A percentile compares a stretch with the other conserved stretches of the same genome.
Conservation (phyloP, 92 coral and sea anemone species). For the Galaxea fascicularis region DNA sequence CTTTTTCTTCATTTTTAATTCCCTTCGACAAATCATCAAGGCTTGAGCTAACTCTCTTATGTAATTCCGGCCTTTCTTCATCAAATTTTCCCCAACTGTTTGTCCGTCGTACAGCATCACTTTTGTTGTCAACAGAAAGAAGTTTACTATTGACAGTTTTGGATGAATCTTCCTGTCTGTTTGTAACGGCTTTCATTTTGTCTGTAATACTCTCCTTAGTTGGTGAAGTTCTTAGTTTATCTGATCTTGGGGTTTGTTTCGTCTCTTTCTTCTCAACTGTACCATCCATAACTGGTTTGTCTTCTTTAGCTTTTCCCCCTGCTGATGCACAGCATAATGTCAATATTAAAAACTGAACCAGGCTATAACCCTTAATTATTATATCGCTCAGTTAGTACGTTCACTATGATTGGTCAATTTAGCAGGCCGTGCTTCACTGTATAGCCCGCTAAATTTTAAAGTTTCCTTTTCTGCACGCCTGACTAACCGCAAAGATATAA, state of each 20-base stretch:
- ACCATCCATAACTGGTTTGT: slow-evolving; percentile 58
- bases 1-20: slow-evolving; percentile 29
- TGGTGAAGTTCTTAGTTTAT: slow-evolving; percentile 26
- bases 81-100: slow-evolving; percentile 73
- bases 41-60: slow-evolving; percentile 82
- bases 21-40: slow-evolving; percentile 71
- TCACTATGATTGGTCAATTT: too few relatives aligned
- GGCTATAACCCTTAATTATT: too few relatives aligned
- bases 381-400: too few relatives aligned
- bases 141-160: neutral
- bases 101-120: slow-evolving; percentile 53
- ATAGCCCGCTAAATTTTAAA: too few relatives aligned
- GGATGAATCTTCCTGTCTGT: slow-evolving; percentile 39
- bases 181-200: slow-evolving; percentile 5
- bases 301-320: slow-evolving; percentile 46
- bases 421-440: too few relatives aligned
- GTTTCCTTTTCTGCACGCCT: too few relatives aligned
- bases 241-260: neutral
- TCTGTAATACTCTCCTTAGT: slow-evolving; percentile 20
- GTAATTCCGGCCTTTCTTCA: slow-evolving; percentile 53
- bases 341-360: neutral
- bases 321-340: neutral
- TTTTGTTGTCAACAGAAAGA: slow-evolving; percentile 46
- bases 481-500: too few relatives aligned
- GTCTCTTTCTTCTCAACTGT: slow-evolving; percentile 39